Conservation (phyloP, 2,113 vertebrate genomes). For the Forbesichthys agassizii region DNA sequence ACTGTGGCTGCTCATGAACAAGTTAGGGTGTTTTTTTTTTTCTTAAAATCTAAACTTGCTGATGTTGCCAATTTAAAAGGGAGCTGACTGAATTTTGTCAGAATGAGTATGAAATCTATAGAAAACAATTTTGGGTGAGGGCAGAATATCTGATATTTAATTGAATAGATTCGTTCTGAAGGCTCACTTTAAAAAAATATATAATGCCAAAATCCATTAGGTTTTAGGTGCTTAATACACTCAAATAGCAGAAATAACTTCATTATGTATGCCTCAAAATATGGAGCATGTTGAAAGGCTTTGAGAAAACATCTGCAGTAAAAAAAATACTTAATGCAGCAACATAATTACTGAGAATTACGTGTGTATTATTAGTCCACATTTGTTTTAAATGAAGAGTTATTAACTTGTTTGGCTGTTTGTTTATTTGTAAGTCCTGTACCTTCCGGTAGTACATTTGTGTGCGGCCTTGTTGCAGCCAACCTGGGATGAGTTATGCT, state of each 20-base stretch:
- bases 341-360: constrained; percentile 33
- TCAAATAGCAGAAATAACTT: constrained; percentile 30
- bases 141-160: background rate
- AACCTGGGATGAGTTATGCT: constrained; percentile 26
- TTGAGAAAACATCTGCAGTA: constrained; percentile 38
- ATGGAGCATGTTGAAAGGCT: constrained; percentile 38
- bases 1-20: constrained; percentile 57
- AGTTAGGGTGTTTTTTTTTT: constrained; percentile 43
- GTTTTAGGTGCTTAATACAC: constrained; percentile 48
- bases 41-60: constrained; percentile 44
- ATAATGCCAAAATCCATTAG: constrained; percentile 49
- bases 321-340: constrained; percentile 31
- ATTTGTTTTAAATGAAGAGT: constrained; percentile 34
- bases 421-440: constrained; percentile 71
- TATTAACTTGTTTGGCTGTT: constrained; percentile 50
- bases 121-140: no score
- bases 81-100: constrained; percentile 39
- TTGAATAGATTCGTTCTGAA: constrained; percentile 29
- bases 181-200: constrained; percentile 47
- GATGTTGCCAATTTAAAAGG: constrained; percentile 68
- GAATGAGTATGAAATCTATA: constrained; percentile 6
- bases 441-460: constrained; percentile 58
- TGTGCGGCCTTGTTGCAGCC: constrained; percentile 46
- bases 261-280: constrained; percentile 40
- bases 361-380: constrained; percentile 22